Conservation (phyloP, 2,888 invertebrate species). For the Ichneumoninae sp. region DNA sequence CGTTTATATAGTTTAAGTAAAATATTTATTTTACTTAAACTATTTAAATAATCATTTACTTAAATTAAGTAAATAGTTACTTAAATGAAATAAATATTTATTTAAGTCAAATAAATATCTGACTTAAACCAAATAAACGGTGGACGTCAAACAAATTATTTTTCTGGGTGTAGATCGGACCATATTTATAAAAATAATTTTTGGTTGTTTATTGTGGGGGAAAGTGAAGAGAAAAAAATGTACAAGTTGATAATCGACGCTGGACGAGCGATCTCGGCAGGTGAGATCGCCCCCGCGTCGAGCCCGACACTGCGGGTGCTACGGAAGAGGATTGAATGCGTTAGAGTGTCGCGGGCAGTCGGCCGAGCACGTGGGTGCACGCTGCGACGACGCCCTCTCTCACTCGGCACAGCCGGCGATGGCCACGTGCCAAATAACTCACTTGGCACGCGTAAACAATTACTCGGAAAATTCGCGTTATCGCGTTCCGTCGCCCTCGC, state of each 20-base stretch:
- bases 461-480: conserved; percentile 79
- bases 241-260: background rate
- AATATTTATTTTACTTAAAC: too few species aligned
- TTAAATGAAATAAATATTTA: too few species aligned
- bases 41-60: too few species aligned
- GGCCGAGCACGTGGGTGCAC: conserved; percentile 76
- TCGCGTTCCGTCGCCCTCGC: conserved; percentile 74
- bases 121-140: too few species aligned
- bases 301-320: conserved; percentile 7
- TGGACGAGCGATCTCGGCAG: background rate
- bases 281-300: background rate
- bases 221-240: background rate
- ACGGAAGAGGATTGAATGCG: conserved; percentile 62
- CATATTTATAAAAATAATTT: background rate
- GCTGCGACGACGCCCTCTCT: conserved; percentile 62
- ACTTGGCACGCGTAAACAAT: conserved; percentile 83
- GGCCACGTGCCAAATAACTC: conserved; percentile 82
- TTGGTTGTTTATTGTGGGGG: background rate
- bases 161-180: background rate
- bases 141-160: too few species aligned
- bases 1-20: too few species aligned
- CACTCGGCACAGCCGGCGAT: conserved; percentile 67
- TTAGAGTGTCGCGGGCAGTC: conserved; percentile 68
- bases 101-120: too few species aligned
- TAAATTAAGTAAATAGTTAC: too few species aligned